Base-by-base conservation (phyloP, 2,113 vertebrate genomes). In the Maccullochella peelii region DNA sequence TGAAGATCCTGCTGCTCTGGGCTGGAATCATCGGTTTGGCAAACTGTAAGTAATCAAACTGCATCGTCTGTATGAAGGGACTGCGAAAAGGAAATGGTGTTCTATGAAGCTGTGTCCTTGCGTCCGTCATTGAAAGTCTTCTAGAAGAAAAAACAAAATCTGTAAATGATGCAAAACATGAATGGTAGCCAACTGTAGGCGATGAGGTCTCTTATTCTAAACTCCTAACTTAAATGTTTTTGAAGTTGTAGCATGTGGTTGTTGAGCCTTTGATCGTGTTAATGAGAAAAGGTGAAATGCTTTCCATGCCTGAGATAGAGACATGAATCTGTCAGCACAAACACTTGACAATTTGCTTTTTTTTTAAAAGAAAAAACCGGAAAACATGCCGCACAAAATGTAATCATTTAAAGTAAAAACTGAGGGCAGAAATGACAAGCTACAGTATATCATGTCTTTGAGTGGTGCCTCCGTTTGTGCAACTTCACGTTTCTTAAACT, bases 1-100 rank as follows among this genome's bases (percentile, higher is more conserved):
- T 96, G 85, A 94, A 93, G 89, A 82, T 95, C 80, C 88, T 97
- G 93, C 93, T 94, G 16, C 90, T 97, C 87, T 95, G 88, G 72
- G 84, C 94, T 63, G 91, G 86, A 4, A 79, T 97, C 88, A 86
- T 96, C 82, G 82, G 80, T 87, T 42, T 90, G 52, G 83, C 83
- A 72, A 63, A 52, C 80, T 87, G 95, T 96, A 89, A 96, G 95
- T 96, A 92, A 54, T 11, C 52, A 12, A 12, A 74, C 12, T 47
- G 6, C n/a, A n/a, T 33, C 59, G 49, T 57, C 52, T 73, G 57
- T 47, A 8, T 42, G 15, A 36, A 27, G 44, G 16, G 18, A 49
- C 8, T 36, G 50, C n/a, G 11, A 3, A 0, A 55, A 72, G 59
- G 9, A 70, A 52, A 59, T 38, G 33, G 52, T 49, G 66, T 55